Percentiles rank a stretch among this genome's conserved stretches.
Evolutionary conservation across 2,888 invertebrate species (phyloP).

Genomic region (Plagodis pulveraria): DNA sequence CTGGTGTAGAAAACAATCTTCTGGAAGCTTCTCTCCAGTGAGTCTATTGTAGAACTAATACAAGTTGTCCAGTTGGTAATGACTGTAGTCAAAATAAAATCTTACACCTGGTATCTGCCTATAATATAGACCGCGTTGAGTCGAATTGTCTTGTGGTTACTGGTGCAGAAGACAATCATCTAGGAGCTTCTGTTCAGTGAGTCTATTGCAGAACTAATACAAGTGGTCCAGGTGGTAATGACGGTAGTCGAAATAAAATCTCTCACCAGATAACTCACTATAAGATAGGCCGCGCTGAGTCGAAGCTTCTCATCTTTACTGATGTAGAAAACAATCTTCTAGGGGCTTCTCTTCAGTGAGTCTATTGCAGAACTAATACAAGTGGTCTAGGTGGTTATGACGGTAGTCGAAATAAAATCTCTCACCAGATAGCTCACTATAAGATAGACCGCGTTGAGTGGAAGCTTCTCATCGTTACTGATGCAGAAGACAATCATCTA

Average conservation of each 20-base stretch:
- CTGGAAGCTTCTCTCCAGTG: conserved; percentile 18
- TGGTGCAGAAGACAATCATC: conserved; percentile 96
- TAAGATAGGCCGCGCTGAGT: conserved; percentile 97
- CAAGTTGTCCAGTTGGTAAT: neutral
- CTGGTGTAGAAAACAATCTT: conserved; percentile 97
- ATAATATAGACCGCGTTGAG: conserved; percentile 98
- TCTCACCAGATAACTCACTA: conserved; percentile 98
- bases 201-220: conserved; percentile 94
- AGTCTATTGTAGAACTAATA: neutral
- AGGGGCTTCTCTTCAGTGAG: no score
- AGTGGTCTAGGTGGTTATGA: no score
- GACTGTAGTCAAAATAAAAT: neutral
- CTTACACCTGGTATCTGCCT: conserved; percentile 93
- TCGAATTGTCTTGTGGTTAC: conserved; percentile 92
- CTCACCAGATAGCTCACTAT: conserved; percentile 96
- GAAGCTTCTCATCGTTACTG: conserved; percentile 91
- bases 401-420: neutral
- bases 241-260: conserved; percentile 98
- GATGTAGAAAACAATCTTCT: conserved; percentile 96
- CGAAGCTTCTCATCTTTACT: conserved; percentile 93
- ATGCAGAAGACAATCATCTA: conserved; percentile 95
- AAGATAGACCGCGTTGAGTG: conserved; percentile 97
- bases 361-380: no score
- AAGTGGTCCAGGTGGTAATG: conserved; percentile 98
- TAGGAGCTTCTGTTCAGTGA: conserved; percentile 86